These are phyloP conservation scores for Buceros bicornis DNA, from an alignment of 2,797 vertebrate species.

Conservation along the genomic window DNA sequence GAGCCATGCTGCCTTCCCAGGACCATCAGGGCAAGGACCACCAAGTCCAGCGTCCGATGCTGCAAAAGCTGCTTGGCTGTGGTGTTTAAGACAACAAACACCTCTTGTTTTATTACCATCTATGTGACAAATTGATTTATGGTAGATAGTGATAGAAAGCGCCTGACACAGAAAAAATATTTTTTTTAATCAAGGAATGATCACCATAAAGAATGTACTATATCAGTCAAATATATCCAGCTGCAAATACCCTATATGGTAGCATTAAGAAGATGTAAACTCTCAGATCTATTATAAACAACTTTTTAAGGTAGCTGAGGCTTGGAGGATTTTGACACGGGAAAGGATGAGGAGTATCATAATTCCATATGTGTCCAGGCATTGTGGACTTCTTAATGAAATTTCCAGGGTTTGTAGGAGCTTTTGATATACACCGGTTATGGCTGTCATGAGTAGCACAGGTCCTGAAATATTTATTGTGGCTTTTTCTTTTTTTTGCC, in stretches of 20 bases:
- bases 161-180: constrained; percentile 65
- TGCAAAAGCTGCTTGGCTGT: neutral
- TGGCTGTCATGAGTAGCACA: neutral
- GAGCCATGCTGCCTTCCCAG: neutral
- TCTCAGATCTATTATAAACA: constrained; percentile 61
- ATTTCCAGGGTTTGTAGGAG: constrained; percentile 56
- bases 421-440: constrained; percentile 31
- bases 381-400: constrained; percentile 69
- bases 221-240: constrained; percentile 67
- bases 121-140: constrained; percentile 64
- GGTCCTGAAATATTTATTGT: constrained; percentile 42
- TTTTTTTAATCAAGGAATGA: constrained; percentile 71
- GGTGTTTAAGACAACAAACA: constrained; percentile 13
- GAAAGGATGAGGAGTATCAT: constrained; percentile 61
- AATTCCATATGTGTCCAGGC: constrained; percentile 63
- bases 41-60: accelerated
- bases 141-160: constrained; percentile 40
- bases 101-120: constrained; percentile 54
- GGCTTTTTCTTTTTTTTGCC: neutral
- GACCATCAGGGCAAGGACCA: neutral
- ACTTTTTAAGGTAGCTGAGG: constrained; percentile 65
- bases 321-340: constrained; percentile 64
- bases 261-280: constrained; percentile 69
- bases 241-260: constrained; percentile 51
- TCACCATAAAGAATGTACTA: constrained; percentile 63